Evolutionary conservation across 2,888 invertebrate species (phyloP), one percentile per base, ranked within the genome.

Genomic region (Galerucella pusilla): DNA sequence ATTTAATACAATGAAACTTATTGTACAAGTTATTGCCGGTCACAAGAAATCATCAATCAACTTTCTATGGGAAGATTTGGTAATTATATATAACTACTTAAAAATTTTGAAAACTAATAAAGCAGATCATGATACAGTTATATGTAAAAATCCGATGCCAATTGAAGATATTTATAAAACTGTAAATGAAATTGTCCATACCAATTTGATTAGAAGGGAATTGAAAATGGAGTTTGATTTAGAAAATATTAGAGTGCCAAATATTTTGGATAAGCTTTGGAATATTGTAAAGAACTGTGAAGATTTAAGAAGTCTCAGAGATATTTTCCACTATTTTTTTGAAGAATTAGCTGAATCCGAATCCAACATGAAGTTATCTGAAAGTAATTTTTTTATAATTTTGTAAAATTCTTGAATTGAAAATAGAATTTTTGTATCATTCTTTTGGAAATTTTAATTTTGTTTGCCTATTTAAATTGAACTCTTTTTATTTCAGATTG

Each of bases 251-350:
- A 78, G 81, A 63, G 67, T 74, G 57, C 64, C 73, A 42, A 78
- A 78, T 70, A 73, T 81, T 65, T 65, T 80, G 49, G 82, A 82
- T 73, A 77, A 78, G 64, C 71, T 81, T 20, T 82, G 82, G 82
- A 67, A 72, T 60, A 71, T 81, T 72, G 70, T 82, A 64, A 82
- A 77, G 75, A 25, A 75, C 67, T 83, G 82, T 74, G 75, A 77
- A 65, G 77, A 79, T 75, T 64, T 81, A 46, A 59, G 71, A 42
- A 74, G 64, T 65, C 74, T 83, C 42, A 78, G 79, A 68, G 75
- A 79, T 45, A 79, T 75, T 71, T 79, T 83, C 59, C 75, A 78
- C 35, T 79, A 75, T 68, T 79, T 83, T 35, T 83, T 83, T 77
- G 82, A 81, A 71, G 79, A 80, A 72, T 45, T 82, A 59, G 77